Base-by-base conservation (phyloP, 64 coral and sea anemone genomes). In the Porites lutea region DNA sequence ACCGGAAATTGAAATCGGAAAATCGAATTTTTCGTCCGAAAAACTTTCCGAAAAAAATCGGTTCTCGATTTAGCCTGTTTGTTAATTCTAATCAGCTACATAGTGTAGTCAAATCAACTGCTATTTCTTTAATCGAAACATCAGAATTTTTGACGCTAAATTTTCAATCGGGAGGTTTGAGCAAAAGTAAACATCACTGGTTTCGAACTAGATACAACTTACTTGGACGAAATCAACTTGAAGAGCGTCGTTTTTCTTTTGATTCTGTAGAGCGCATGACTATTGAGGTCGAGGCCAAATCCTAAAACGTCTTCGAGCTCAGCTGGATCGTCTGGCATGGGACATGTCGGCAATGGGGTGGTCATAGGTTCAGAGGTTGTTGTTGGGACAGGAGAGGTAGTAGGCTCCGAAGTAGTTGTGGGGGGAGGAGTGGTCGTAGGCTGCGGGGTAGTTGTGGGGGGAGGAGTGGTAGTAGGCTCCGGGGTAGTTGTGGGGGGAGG, bases 201-300 rank as follows among this genome's bases (percentile, higher is more conserved):
- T 37, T 1, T 37, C 27, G 27, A 37, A 37, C 27, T 37, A 37
- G 27, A 37, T 37, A 37, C 1, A 37, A 37, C 79, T 82, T 68
- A 90, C 88, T 27, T 82, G 15, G 11, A 15, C 19, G 77, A 20
- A 4, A 82, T 53, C 4, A 90, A 49, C 52, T 82, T 79, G 48
- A 3, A 55, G 46, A 90, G 64, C 1, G 66, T 48, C 2, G 1
- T 5, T 13, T 55, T 37, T 53, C 68, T 55, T 6, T 6, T 7
- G 11, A 93, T 71, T 19, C 20, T 54, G 59, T 87, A 93, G 18
- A 55, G 10, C 15, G 83, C 91, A 61, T 79, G 60, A 51, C 91
- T 93, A 73, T 93, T 87, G 12, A 65, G 45, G n/a, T 86, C 72
- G 11, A 67, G 19, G 13, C 91, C 80, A 87, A 87, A 93, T 48